These are phyloP conservation scores for Lucilia cuprina DNA, from an alignment of 1,140 invertebrate species.

Conservation along the genomic window DNA sequence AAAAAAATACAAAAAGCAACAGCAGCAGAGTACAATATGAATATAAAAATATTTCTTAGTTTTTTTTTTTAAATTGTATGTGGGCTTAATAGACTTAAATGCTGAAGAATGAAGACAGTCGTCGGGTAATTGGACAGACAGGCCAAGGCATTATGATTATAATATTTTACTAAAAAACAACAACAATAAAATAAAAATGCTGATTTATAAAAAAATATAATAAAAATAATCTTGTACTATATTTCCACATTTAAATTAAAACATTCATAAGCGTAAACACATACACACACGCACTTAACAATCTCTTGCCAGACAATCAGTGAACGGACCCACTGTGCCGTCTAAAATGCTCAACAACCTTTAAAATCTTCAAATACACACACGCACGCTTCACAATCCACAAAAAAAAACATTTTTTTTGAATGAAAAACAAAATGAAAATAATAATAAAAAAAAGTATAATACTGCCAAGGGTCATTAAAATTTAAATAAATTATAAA, in stretches of 20 bases:
- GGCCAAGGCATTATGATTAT: neutral
- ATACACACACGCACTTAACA: too few relatives aligned
- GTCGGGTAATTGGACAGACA: neutral
- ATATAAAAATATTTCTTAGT: neutral
- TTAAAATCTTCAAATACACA: neutral
- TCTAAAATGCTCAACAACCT: neutral
- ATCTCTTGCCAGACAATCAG: neutral
- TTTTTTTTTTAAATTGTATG: neutral
- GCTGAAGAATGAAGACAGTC: neutral
- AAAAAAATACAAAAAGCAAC: neutral
- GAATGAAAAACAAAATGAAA: neutral
- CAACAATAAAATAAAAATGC: neutral
- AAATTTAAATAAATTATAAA: slow-evolving; percentile 5
- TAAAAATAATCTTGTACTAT: neutral
- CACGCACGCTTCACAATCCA: neutral
- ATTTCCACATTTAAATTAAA: slow-evolving; percentile 3
- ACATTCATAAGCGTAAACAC: neutral
- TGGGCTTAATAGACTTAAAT: neutral
- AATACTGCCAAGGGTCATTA: neutral
- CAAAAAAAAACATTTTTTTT: neutral
- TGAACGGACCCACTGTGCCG: neutral
- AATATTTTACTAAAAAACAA: neutral
- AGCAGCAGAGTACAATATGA: neutral
- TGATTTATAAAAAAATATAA: neutral
- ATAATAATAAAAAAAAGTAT: neutral